Evolutionary conservation across 2,113 vertebrate species (phyloP).

Genomic region (Scalopus aquaticus): DNA sequence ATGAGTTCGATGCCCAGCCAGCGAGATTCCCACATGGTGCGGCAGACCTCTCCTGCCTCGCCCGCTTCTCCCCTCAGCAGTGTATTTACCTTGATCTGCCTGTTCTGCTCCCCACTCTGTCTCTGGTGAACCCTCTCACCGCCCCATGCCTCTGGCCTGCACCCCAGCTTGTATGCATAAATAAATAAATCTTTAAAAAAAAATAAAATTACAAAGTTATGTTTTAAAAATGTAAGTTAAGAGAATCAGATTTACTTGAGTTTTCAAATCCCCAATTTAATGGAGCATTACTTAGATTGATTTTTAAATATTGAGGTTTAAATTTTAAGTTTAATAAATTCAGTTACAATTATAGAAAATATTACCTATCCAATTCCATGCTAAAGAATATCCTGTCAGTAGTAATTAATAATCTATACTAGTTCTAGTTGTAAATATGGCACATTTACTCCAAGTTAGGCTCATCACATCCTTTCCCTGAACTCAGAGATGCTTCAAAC

Average conservation of each 20-base stretch:
- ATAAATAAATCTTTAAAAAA: no score
- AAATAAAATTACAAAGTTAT: no score
- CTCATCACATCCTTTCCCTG: neutral
- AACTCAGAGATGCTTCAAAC: slow-evolving; percentile 16
- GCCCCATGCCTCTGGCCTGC: no score
- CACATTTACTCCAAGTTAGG: neutral
- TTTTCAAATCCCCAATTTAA: neutral
- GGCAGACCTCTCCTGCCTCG: no score
- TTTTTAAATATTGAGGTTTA: neutral
- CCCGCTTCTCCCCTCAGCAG: no score
- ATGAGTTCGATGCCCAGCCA: no score
- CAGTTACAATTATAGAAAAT: neutral
- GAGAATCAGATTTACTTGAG: neutral
- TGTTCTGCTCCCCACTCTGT: no score
- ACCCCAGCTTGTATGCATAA: no score
- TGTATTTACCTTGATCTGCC: no score
- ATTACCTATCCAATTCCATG: neutral
- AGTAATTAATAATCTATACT: neutral
- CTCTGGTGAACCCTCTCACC: no score
- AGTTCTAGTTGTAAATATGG: neutral
- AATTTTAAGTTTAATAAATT: slow-evolving; percentile 19
- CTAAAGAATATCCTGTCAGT: neutral
- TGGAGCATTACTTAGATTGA: neutral
- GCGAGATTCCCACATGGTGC: no score
- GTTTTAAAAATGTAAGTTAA: neutral